Evolutionary conservation across 2,888 invertebrate genomes (phyloP).

Genomic region (Ethmia dodecea): DNA sequence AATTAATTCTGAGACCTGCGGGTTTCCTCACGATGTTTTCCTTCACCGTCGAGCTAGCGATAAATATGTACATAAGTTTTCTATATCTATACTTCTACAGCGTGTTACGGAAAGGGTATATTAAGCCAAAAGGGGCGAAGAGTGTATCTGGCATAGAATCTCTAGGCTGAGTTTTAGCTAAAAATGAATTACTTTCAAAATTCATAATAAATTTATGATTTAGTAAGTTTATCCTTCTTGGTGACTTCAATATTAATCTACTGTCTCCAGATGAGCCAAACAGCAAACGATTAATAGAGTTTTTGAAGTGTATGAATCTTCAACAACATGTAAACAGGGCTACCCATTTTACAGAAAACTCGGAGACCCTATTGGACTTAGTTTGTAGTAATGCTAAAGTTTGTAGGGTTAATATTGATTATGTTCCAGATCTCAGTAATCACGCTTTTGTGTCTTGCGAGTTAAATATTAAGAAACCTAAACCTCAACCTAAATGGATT

Average conservation of each 20-base stretch:
- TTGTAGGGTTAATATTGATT: background rate
- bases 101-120: too few relatives aligned
- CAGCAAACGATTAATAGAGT: background rate
- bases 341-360: slow-evolving; percentile 6
- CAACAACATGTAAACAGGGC: background rate
- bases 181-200: too few relatives aligned
- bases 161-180: too few relatives aligned
- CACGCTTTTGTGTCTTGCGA: slow-evolving; percentile 3
- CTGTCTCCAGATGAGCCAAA: background rate
- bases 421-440: slow-evolving; percentile 2
- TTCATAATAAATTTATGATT: too few relatives aligned
- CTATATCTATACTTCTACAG: too few relatives aligned
- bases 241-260: too few relatives aligned
- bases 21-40: too few relatives aligned
- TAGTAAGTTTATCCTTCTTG: slow-evolving; percentile 4
- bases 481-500: background rate
- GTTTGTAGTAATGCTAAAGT: background rate
- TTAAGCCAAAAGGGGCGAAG: too few relatives aligned
- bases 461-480: slow-evolving; percentile 5
- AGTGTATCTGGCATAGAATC: too few relatives aligned
- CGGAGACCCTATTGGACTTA: slow-evolving; percentile 2
- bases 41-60: too few relatives aligned
- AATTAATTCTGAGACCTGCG: too few relatives aligned
- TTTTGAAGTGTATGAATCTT: slow-evolving; percentile 1
- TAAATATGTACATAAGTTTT: too few relatives aligned